These are phyloP conservation scores for Pomacea maculata DNA, from an alignment of 1,140 invertebrate species.

Conservation along the genomic window DNA sequence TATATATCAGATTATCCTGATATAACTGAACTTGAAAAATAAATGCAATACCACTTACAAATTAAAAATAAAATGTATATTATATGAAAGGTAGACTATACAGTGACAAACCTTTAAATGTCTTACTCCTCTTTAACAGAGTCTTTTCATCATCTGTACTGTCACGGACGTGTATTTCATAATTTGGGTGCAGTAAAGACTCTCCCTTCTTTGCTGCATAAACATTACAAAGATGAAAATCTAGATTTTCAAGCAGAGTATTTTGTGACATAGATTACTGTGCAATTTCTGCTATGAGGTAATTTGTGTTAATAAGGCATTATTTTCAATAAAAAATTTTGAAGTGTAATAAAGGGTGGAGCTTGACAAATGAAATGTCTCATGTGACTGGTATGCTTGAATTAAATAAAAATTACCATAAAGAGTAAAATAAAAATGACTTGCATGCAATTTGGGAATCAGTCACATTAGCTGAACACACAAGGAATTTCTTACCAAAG, in stretches of 20 bases:
- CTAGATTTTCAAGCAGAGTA: no score
- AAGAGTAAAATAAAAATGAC: no score
- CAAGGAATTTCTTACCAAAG: not conserved
- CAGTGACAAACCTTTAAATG: slow-evolving; percentile 2
- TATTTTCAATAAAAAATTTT: no score
- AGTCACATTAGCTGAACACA: not conserved
- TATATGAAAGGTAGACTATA: not conserved
- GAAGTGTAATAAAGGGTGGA: no score
- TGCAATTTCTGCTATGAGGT: no score
- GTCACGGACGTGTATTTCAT: slow-evolving; percentile 23
- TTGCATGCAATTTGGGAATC: not conserved
- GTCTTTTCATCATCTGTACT: slow-evolving; percentile 22
- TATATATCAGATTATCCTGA: no score
- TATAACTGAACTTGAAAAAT: no score
- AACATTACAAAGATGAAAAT: not conserved
- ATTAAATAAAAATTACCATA: no score
- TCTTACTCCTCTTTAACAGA: not conserved
- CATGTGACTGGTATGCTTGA: no score
- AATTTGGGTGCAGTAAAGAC: slow-evolving; percentile 15
- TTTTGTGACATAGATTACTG: no score
- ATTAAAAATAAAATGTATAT: not conserved
- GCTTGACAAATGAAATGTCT: no score
- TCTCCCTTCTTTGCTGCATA: not conserved
- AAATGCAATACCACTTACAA: not conserved
- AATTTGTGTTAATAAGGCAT: no score